phyloP scores from a whole-genome alignment of 2,888 invertebrate genomes.

The Yponomeuta cagnagella region DNA sequence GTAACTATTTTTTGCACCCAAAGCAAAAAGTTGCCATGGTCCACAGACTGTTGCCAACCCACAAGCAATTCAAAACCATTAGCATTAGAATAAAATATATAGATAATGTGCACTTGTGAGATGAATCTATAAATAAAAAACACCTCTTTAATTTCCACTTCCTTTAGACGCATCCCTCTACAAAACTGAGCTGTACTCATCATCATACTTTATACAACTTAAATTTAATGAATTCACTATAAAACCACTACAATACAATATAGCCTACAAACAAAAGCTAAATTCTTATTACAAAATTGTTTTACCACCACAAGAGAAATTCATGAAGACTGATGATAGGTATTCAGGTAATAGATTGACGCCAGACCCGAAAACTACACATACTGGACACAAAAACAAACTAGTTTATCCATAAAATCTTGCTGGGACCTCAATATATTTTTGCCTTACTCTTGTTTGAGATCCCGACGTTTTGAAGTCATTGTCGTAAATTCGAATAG shows the following conservation, averaged over 20 bases:
- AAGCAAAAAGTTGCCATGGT: not conserved
- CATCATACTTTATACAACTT: slow-evolving; percentile 57
- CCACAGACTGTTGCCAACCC: too few relatives aligned
- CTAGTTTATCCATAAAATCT: too few relatives aligned
- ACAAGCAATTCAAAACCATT: not conserved
- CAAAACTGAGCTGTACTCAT: slow-evolving; percentile 41
- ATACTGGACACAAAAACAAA: too few relatives aligned
- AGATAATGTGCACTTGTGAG: slow-evolving; percentile 8
- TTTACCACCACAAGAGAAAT: slow-evolving; percentile 33
- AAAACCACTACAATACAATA: slow-evolving; percentile 33
- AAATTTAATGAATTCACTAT: slow-evolving; percentile 43
- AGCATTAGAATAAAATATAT: not conserved
- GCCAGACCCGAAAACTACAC: too few relatives aligned
- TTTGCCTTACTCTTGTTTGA: too few relatives aligned
- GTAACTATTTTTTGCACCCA: slow-evolving; percentile 1
- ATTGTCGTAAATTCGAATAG: too few relatives aligned
- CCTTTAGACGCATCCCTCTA: slow-evolving; percentile 32
- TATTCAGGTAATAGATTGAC: not conserved
- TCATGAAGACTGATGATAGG: not conserved
- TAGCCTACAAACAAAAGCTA: slow-evolving; percentile 45
- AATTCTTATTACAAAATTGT: slow-evolving; percentile 31
- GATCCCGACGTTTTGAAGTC: too few relatives aligned
- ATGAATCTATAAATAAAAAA: slow-evolving; percentile 24
- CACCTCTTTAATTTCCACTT: slow-evolving; percentile 20
- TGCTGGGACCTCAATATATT: too few relatives aligned